Base-by-base conservation (phyloP, 2,113 vertebrate genomes). In the Thymallus thymallus region DNA sequence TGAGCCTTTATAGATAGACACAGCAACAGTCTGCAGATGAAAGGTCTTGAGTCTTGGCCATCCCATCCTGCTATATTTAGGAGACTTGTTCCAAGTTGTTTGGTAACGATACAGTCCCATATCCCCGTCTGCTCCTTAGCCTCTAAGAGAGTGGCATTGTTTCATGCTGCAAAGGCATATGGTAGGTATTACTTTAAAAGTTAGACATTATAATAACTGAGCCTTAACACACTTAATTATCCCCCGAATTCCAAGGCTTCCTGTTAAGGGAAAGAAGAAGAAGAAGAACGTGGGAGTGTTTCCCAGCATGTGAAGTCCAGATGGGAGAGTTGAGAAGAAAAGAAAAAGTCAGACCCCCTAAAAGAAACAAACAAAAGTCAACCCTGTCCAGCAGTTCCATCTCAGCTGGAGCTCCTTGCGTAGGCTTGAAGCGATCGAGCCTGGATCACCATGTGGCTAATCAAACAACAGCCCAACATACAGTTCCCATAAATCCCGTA, bases 181-280 rank as follows among this genome's bases (percentile, higher is more conserved):
- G 55, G 65, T 35, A 69, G n/a, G 32, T 22, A 77, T 77, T 72
- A 72, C 63, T n/a, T 76, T 18, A 9, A 62, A 24, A 18, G 3
- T 14, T 64, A 18, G 10, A 71, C 56, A 73, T 68, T 60, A 45
- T 24, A 26, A 69, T 74, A 64, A 63, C 58, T 51, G 68, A 64
- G 35, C 71, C 41, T 69, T 78, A 55, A 73, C 56, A 65, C 58
- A 69, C 65, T 67, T 76, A 65, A 74, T 61, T 73, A 62, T n/a
- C 58, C 26, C 61, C 56, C 26, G 20, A 76, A 76, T 71, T 72
- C 51, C 61, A 66, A 56, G 62, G 29, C 46, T 60, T 76, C 5
- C 61, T 72, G 55, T 69, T 71, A 71, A 76, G 32, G 41, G 35
- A 7, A 24, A 68, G 3, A 69, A 46, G 22, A 12, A 46, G 22